A percentile compares a stretch with the other conserved stretches of the same genome.
Evolutionary conservation across 2,113 vertebrate species (phyloP).

Genomic region (Anoura caudifer): DNA sequence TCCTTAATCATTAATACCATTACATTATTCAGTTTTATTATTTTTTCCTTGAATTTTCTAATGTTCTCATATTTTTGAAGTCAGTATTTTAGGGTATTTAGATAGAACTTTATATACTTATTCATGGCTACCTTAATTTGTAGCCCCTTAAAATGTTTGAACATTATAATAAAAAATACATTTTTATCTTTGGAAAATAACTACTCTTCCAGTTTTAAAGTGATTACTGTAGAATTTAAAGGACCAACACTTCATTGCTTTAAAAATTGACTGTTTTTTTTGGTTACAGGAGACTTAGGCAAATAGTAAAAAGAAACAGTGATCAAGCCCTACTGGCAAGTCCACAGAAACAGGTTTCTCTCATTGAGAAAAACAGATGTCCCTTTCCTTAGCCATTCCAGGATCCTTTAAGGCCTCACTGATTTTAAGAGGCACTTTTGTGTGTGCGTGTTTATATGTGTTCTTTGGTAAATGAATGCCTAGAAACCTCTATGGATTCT

Average conservation of each 20-base stretch:
- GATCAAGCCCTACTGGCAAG: background rate
- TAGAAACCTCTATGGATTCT: background rate
- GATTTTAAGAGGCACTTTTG: background rate
- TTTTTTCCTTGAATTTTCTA: background rate
- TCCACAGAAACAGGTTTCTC: background rate
- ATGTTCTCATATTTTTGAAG: slow-evolving; percentile 7
- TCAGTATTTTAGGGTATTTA: background rate
- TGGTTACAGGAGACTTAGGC: background rate
- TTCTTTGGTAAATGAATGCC: slow-evolving; percentile 19
- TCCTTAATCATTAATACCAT: background rate
- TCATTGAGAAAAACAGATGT: background rate
- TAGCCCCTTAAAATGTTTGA: background rate
- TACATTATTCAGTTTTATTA: background rate
- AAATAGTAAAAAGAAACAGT: background rate
- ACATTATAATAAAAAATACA: background rate
- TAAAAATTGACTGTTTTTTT: background rate
- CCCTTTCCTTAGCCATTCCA: background rate
- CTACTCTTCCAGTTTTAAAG: background rate
- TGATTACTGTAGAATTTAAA: background rate
- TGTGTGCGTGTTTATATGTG: background rate
- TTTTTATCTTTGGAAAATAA: slow-evolving; percentile 24
- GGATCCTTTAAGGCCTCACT: background rate
- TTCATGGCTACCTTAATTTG: slow-evolving; percentile 2
- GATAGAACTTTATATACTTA: slow-evolving; percentile 35
- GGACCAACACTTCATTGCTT: background rate